Conservation (phyloP, 2,113 vertebrate species). For the Ardeotis arabs region DNA sequence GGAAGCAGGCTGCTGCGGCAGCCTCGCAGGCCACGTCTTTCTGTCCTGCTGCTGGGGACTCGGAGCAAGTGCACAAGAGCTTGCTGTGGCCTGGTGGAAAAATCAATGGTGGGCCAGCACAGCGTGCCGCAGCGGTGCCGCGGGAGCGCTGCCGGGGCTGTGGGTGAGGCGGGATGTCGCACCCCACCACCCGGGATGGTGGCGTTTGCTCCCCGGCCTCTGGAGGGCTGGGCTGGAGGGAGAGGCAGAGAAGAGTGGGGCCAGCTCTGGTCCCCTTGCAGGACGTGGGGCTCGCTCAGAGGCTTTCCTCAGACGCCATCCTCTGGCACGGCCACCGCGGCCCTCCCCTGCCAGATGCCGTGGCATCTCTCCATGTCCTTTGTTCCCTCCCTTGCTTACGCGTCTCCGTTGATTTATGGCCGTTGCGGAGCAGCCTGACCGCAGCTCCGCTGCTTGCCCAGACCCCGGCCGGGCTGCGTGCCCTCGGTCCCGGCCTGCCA, state of each 20-base stretch:
- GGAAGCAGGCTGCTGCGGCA: background rate
- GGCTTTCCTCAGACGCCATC: background rate
- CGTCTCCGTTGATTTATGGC: constrained; percentile 6
- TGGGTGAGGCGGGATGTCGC: background rate
- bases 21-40: fast-evolving
- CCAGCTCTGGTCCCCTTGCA: background rate
- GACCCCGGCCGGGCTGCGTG: background rate
- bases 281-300: background rate
- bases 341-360: background rate
- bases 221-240: background rate
- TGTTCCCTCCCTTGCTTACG: constrained; percentile 19
- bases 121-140: background rate
- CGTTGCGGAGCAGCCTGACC: background rate
- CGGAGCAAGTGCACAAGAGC: background rate
- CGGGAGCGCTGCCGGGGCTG: fast-evolving
- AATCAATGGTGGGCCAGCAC: background rate
- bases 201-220: background rate
- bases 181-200: fast-evolving
- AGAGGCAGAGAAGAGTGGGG: background rate
- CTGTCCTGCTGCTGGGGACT: background rate
- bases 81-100: background rate
- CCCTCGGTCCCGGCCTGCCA: background rate
- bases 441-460: background rate
- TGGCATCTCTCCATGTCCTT: constrained; percentile 38
- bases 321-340: background rate